Conservation (phyloP, 1,140 invertebrate species). For the Diabrotica undecimpunctata region DNA sequence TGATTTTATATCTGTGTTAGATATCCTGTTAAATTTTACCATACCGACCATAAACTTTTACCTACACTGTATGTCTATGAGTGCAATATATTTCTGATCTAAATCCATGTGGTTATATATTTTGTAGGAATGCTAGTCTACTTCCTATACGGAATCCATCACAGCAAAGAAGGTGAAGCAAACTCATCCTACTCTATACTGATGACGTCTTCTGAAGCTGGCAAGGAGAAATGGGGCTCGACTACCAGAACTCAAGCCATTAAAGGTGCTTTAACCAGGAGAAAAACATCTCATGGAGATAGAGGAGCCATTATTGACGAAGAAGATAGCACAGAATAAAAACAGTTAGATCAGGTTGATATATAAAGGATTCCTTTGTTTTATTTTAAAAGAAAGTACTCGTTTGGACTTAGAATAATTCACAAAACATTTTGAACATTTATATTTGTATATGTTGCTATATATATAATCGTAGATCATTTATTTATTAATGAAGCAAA, state of each 20-base stretch:
- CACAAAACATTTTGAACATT: neutral
- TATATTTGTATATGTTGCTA: neutral
- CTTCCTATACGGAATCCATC: slow-evolving; percentile 83
- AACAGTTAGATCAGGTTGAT: neutral
- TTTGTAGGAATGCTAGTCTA: slow-evolving; percentile 78
- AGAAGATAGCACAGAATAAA: slow-evolving; percentile 32
- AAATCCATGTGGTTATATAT: too few species aligned
- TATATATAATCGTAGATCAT: too few species aligned
- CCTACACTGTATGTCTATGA: too few species aligned
- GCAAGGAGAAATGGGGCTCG: slow-evolving; percentile 60
- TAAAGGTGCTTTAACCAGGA: slow-evolving; percentile 43
- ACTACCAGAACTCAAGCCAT: slow-evolving; percentile 48
- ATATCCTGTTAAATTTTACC: too few species aligned
- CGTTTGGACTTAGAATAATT: neutral
- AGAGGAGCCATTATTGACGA: slow-evolving; percentile 44
- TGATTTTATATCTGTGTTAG: too few species aligned
- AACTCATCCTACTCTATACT: slow-evolving; percentile 60
- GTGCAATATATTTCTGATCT: too few species aligned
- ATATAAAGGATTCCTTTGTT: neutral
- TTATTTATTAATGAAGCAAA: too few species aligned
- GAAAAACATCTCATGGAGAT: slow-evolving; percentile 41
- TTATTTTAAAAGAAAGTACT: neutral
- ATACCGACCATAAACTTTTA: too few species aligned
- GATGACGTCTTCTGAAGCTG: slow-evolving; percentile 62
- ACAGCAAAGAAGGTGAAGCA: slow-evolving; percentile 75